Evolutionary conservation across 2,113 vertebrate genomes (phyloP), one percentile per base, ranked within the genome.

Genomic region (Channa maculata): DNA sequence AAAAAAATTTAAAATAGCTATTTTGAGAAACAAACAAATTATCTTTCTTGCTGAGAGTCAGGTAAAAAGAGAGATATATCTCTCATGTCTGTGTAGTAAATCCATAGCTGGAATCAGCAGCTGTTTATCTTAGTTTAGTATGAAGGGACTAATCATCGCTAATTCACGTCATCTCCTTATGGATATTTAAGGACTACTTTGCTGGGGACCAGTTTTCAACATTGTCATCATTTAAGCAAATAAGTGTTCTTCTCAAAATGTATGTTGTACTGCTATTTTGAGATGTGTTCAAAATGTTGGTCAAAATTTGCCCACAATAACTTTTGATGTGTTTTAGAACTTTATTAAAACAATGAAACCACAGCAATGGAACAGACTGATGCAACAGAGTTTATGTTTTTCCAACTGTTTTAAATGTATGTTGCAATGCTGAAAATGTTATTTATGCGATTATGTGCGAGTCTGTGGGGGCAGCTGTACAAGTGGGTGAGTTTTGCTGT

Each of bases 401-500:
- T 24, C 24, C 24, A 24, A 24, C 24, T 1, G 24, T 24, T 24
- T 71, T 12, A 60, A 86, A 76, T 81, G 15, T 64, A 65, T 51
- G 57, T 57, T 68, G 55, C 74, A 80, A 68, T 65, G 59, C 53
- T 0, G 51, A 77, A 77, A 77, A 85, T 72, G 37, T 24, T 24
- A 70, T 70, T 69, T 46, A 53, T 66, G 64, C 39, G 65, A 44
- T 41, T 73, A 34, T 67, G 64, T 52, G 81, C 6, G 72, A 43
- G 75, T 74, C 55, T 86, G 87, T 73, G 88, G 79, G 85, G 87
- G 88, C 88, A 90, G 88, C 58, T 87, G 84, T 75, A 77, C 74
- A 90, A 92, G 90, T 92, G 90, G 89, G 89, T 90, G 90, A 90
- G 86, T 82, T 91, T 86, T 86, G 74, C 88, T 90, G 89, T 88